Evolutionary conservation across 2,113 vertebrate genomes (phyloP), one percentile per base, ranked within the genome.

Genomic region (Pyxicephalus adspersus): DNA sequence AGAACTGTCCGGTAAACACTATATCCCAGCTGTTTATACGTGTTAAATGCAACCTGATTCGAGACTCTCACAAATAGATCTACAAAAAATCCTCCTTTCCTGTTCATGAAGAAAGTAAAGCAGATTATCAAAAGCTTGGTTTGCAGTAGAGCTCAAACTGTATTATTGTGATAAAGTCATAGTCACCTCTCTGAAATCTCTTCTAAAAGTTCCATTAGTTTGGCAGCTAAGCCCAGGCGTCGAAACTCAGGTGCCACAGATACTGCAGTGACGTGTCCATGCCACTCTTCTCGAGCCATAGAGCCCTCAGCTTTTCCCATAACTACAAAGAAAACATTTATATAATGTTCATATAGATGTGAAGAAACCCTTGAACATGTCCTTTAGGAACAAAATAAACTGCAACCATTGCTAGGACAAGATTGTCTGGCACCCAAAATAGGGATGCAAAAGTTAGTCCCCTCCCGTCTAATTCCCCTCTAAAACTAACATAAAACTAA

Each of bases 301-400:
- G 96, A 99, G 61, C 98, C 97, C 88, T 99, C 98, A 0, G 97
- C 97, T 91, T 99, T 99, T 4, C 97, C 97, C 97, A 98, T 98
- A 81, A 97, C 97, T 98, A 90, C 31, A 65, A 84, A 83, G 54
- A 9, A 58, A 74, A 34, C 15, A 6, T 22, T 6, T 38, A 38
- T 38, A 8, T 38, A 38, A 38, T 38, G 7, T 38, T 34, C 6
- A 6, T 38, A 38, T 9, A 38, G n/a, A n/a, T n/a, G n/a, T n/a
- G n/a, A n/a, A n/a, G n/a, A n/a, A 9, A 38, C 8, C 8, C 4
- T 38, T 38, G 6, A 38, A 38, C 4, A 9, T 9, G 11, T 1
- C 38, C 11, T 0, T 45, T 11, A 8, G 15, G 38, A 13, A 9
- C 38, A 45, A 45, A 45, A 15, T 34, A 34, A 3, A 4, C 31